phyloP scores from a whole-genome alignment of 2,113 vertebrate species.

The Monarcha castaneiventris region DNA sequence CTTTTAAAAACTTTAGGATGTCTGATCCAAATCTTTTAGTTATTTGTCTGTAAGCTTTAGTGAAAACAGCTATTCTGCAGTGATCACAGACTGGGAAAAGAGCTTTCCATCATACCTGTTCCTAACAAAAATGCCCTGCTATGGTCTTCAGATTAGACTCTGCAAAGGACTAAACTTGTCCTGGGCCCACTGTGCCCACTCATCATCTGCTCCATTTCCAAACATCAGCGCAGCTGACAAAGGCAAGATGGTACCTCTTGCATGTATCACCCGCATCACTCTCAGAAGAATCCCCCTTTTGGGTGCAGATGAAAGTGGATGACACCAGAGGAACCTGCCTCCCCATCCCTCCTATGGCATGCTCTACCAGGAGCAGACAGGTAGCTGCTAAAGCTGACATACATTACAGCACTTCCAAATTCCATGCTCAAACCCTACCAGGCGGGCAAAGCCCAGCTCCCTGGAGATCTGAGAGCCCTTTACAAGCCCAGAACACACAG shows the following conservation, averaged over 20 bases:
- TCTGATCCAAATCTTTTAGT: background rate
- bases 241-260: background rate
- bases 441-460: background rate
- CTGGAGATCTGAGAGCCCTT: background rate
- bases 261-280: background rate
- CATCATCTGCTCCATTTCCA: background rate
- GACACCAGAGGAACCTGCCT: background rate
- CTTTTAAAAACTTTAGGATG: background rate
- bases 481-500: background rate
- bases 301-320: background rate
- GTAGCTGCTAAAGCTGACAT: background rate
- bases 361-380: background rate
- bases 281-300: background rate
- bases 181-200: too few species aligned
- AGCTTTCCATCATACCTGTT: background rate
- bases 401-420: background rate
- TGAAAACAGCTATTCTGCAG: background rate
- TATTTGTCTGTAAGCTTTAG: background rate
- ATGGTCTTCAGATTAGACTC: accelerated
- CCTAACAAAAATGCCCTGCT: background rate
- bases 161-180: background rate
- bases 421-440: background rate
- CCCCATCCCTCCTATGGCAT: background rate
- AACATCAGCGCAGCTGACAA: background rate
- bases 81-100: background rate